Base-by-base conservation (phyloP, 2,113 vertebrate species). In the Microtus pennsylvanicus region DNA sequence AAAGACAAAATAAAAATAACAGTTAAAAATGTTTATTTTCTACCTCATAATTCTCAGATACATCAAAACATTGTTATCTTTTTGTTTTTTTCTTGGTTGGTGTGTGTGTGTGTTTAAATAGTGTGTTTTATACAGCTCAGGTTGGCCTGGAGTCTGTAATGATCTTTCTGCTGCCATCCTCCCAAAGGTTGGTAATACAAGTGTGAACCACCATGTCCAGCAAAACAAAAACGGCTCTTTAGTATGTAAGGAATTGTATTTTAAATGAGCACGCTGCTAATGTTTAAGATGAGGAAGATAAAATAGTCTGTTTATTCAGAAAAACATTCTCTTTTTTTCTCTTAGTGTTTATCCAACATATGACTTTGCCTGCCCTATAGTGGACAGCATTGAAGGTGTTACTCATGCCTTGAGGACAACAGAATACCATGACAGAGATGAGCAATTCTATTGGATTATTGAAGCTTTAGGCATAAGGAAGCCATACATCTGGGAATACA, bases 401-500 rank as follows among this genome's bases (percentile, higher is more conserved):
- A 99, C 99, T 3, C 99, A 99, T 26, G 99, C 99, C 8, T 98
- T 99, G 33, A 99, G 99, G 95, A 99, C 99, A 93, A 99, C 99
- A 0, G 99, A 99, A 97, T 99, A 99, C 97, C 99, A 99, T 45
- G 99, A 99, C 96, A 99, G 99, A 26, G 99, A 99, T 35, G 99
- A 99, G 26, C 99, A 99, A 85, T 99, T 99, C 97, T 99, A 99
- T 94, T 99, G 99, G 99, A 98, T 99, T 61, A 99, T 99, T 70
- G 98, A 99, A 30, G 99, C 99, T 6, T 97, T 99, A 97, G 98
- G 98, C 38, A 99, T 99, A 97, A 98, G 99, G 77, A 99, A 99
- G 76, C 99, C 99, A 0, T 99, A 99, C 88, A 99, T 99, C 97
- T 99, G 99, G 99, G 99, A 99, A 96, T 99, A 99, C 12, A 99